These are phyloP conservation scores for Ceyx erithaca DNA, from an alignment of 2,797 vertebrate genomes.

Conservation along the genomic window DNA sequence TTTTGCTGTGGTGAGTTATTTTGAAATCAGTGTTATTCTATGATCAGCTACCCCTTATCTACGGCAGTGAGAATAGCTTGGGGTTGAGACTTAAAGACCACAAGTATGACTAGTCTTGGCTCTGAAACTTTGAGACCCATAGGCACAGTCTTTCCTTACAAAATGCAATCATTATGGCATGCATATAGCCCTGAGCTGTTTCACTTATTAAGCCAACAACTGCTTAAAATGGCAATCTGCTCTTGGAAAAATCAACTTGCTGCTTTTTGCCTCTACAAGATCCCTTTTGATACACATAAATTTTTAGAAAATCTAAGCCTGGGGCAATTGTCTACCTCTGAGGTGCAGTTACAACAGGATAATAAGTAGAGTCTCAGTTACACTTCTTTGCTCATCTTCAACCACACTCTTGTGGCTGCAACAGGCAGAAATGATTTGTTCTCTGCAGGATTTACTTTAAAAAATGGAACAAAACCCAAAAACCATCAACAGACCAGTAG, in stretches of 20 bases:
- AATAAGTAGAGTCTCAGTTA: constrained; percentile 30
- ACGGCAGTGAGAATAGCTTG: constrained; percentile 27
- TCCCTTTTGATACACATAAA: constrained; percentile 50
- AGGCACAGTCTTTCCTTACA: constrained; percentile 59
- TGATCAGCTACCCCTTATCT: constrained; percentile 69
- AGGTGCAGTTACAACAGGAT: constrained; percentile 47
- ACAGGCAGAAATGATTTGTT: not conserved
- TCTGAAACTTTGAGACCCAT: constrained; percentile 53
- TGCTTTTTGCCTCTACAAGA: constrained; percentile 68
- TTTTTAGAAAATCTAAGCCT: constrained; percentile 52
- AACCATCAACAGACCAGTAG: not conserved
- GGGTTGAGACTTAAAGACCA: constrained; percentile 42
- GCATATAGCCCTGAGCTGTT: constrained; percentile 62
- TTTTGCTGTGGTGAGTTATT: constrained; percentile 62
- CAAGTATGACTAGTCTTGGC: constrained; percentile 68
- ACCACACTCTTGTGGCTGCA: not conserved
- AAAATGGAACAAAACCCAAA: not conserved
- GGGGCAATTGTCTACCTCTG: constrained; percentile 19
- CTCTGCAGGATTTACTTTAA: not conserved
- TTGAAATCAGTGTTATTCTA: constrained; percentile 49
- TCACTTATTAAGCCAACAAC: constrained; percentile 70
- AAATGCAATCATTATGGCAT: constrained; percentile 72
- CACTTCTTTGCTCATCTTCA: constrained; percentile 18
- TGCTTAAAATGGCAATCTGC: constrained; percentile 68
- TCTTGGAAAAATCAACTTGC: constrained; percentile 63